These are phyloP conservation scores for Labeo catla DNA, from an alignment of 2,113 vertebrate genomes.

Conservation along the genomic window DNA sequence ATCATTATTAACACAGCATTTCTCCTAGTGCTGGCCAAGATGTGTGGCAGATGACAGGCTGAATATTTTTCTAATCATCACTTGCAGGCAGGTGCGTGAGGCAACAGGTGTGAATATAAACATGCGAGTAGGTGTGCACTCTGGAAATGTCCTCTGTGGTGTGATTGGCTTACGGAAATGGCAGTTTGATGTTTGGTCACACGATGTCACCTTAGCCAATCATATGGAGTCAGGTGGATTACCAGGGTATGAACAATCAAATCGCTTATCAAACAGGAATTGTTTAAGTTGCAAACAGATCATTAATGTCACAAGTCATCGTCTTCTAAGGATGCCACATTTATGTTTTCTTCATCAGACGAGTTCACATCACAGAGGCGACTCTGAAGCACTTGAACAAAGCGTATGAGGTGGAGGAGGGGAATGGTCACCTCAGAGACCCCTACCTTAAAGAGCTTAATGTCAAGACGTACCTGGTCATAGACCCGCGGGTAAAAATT, in stretches of 20 bases:
- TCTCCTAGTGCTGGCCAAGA: not conserved
- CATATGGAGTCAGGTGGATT: constrained; percentile 97
- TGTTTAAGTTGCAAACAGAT: not conserved
- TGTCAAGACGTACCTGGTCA: constrained; percentile 88
- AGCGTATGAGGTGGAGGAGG: constrained; percentile 95
- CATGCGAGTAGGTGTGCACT: constrained; percentile 97
- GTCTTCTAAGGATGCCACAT: not conserved
- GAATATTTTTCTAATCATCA: not conserved
- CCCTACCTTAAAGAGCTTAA: constrained; percentile 91
- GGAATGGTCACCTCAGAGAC: constrained; percentile 88
- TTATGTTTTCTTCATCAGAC: constrained; percentile 69
- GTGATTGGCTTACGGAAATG: constrained; percentile 97
- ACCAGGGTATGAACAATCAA: constrained; percentile 83
- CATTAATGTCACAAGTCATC: not conserved
- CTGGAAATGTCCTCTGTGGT: constrained; percentile 94
- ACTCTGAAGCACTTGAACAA: constrained; percentile 93
- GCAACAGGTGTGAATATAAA: constrained; percentile 96
- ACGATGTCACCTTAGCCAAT: constrained; percentile 96
- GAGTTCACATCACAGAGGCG: constrained; percentile 97
- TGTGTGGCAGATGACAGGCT: not conserved
- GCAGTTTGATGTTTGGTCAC: constrained; percentile 99
- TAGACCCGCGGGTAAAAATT: constrained; percentile 81
- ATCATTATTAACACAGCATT: not conserved
- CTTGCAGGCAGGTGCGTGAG: constrained; percentile 88
- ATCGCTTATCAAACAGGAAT: not conserved